Conservation (phyloP, 2,797 vertebrate species). For the Pseudochirops cupreus region DNA sequence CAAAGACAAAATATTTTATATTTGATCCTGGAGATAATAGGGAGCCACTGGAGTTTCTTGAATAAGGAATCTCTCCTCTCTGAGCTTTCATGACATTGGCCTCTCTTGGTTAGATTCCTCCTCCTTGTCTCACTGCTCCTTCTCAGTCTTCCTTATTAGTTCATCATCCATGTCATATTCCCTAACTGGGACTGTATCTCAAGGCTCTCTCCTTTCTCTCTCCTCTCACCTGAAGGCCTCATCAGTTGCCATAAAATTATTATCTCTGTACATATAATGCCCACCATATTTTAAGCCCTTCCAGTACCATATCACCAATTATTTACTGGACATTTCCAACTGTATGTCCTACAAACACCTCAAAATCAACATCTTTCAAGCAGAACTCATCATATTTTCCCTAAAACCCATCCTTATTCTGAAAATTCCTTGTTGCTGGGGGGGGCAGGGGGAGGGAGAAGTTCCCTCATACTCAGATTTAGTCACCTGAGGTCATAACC, state of each 20-base stretch:
- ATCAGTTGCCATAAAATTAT: not conserved
- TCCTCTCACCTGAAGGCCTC: not conserved
- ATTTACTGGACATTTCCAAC: not conserved
- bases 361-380: not conserved
- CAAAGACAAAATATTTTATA: not conserved
- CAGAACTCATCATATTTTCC: not conserved
- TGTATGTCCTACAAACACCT: not conserved
- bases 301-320: not conserved
- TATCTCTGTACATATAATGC: not conserved
- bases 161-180: not conserved
- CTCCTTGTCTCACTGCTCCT: not conserved
- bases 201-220: not conserved
- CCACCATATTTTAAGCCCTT: not conserved
- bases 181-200: not conserved
- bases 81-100: not conserved
- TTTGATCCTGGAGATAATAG: not conserved
- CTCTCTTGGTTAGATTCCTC: not conserved
- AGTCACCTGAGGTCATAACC: not conserved
- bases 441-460: too few relatives aligned
- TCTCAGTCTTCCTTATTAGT: not conserved
- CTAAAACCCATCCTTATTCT: not conserved
- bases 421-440: not conserved
- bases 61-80: not conserved
- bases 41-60: not conserved
- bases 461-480: not conserved